Evolutionary conservation across 37 sponge, comb jelly and placozoan species (phyloP).

Genomic region (Dysidea cf. avara): DNA sequence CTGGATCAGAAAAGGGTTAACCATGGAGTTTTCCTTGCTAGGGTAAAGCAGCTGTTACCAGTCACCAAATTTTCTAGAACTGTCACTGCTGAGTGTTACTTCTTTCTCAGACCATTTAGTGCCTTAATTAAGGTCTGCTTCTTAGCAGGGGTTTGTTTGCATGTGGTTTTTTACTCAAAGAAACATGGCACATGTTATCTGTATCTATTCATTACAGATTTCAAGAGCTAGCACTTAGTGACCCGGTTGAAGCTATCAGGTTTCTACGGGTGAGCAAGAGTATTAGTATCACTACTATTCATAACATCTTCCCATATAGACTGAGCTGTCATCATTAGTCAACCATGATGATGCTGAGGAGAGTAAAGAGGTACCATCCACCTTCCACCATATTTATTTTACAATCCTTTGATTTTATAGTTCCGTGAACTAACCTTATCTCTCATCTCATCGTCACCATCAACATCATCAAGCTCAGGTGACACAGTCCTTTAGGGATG

Average conservation of each 20-base stretch:
- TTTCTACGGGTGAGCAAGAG: conserved; percentile 30
- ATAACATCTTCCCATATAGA: conserved; percentile 1
- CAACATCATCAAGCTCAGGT: conserved; percentile 6
- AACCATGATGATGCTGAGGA: conserved; percentile 58
- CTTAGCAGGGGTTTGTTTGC: too few species aligned
- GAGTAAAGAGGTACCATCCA: conserved; percentile 50
- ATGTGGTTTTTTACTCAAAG: too few species aligned
- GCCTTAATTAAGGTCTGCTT: too few species aligned
- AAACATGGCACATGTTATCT: too few species aligned
- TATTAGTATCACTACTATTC: not conserved
- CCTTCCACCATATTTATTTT: not conserved
- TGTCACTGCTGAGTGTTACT: too few species aligned
- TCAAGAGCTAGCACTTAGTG: conserved; percentile 38
- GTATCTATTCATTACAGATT: conserved; percentile 18
- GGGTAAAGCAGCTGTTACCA: too few species aligned
- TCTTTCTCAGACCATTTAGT: too few species aligned
- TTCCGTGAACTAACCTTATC: conserved; percentile 37
- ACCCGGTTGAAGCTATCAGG: conserved; percentile 49
- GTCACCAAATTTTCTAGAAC: too few species aligned
- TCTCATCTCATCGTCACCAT: not conserved
- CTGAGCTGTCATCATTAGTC: conserved; percentile 35
- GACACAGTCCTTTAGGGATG: too few species aligned
- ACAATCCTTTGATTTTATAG: conserved; percentile 14
- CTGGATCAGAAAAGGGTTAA: too few species aligned
- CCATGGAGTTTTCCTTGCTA: too few species aligned